Evolutionary conservation across 37 sponge, comb jelly and placozoan genomes (phyloP), one percentile per base, ranked within the genome.

Genomic region (Trichoplax adhaerens): DNA sequence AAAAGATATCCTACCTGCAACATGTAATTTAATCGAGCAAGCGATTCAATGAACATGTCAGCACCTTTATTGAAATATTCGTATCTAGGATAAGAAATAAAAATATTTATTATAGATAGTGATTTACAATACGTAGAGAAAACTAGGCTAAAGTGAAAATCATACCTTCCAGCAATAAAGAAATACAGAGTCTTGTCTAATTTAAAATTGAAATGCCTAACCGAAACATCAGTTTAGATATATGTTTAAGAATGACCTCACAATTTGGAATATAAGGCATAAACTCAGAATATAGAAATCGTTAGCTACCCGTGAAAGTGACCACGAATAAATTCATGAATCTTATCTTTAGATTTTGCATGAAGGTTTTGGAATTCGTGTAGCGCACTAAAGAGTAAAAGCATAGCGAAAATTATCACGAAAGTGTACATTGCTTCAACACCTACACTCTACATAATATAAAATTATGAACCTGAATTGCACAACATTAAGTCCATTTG

Each of bases 341-440:
- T 87, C 69, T 95, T 95, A 76, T 87, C 86, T 70, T 95, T 95
- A 54, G 88, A 61, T 65, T 80, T 77, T 67, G 94, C 94, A 68
- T 95, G 97, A 4, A 95, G 82, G 61, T 95, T 95, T 79, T 95
- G 97, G 81, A 95, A 95, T 79, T 95, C 97, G 73, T 95, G 97
- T 60, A 85, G 79, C 2, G 97, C 97, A 83, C 94, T 92, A 74
- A 29, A 29, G 29, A 29, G 29, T 29, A 29, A 29, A 29, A 29
- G 29, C 29, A 29, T 29, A 29, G 29, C 29, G 29, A 29, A 29
- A 29, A 60, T 60, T 60, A 60, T 12, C 12, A 12, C 62, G 12
- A 12, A 60, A 60, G 12, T 60, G 12, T 12, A 12, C 62, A 60
- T 12, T 60, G 12, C 12, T 60, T 12, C 12, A 12, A 12, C 62